phyloP scores from a whole-genome alignment of 2,113 vertebrate species.

The zebrafish (Danio rerio) region GRCz12tu NC_133177.1:38734501-38735000 shows the following conservation, averaged over 20 bases:
- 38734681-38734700: not conserved
- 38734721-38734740: not conserved
- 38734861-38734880: no score
- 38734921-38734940: no score
- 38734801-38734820: not conserved
- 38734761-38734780: not conserved
- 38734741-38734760: not conserved
- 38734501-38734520: constrained; percentile 45
- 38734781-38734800: not conserved
- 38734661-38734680: not conserved
- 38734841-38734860: no score
- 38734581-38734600: not conserved
- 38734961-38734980: no score
- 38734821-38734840: not conserved
- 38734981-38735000: no score
- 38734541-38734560: not conserved
- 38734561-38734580: not conserved
- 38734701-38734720: not conserved
- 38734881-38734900: no score
- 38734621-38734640: not conserved
- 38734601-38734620: not conserved
- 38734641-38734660: not conserved
- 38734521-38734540: constrained; percentile 52
- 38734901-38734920: no score
- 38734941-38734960: no score